Evolutionary conservation across 2,797 vertebrate species (phyloP).

Genomic region (Bradypodion ventrale): DNA sequence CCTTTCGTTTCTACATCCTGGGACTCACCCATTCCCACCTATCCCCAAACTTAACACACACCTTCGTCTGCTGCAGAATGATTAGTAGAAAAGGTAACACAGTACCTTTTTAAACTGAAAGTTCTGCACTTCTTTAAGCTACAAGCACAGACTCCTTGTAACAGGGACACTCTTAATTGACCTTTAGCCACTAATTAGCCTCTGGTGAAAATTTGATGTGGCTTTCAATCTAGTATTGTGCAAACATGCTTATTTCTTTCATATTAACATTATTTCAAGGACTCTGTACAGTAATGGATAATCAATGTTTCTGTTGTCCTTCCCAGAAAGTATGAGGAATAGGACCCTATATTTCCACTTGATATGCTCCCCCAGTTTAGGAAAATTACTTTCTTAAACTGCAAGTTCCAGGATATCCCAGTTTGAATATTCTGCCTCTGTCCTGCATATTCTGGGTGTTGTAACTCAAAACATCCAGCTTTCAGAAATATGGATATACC

Average conservation of each 20-base stretch:
- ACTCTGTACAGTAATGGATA: background rate
- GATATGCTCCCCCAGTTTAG: background rate
- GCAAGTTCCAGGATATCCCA: too few species aligned
- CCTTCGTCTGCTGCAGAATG: too few species aligned
- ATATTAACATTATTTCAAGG: background rate
- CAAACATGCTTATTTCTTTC: slow-evolving; percentile 1
- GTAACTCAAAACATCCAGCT: too few species aligned
- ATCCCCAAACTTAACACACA: background rate
- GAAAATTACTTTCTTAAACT: too few species aligned
- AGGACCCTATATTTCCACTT: background rate
- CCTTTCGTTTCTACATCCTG: background rate
- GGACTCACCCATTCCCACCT: background rate
- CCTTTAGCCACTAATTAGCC: background rate
- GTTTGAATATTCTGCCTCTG: too few species aligned
- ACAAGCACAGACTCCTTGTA: background rate
- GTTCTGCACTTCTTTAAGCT: background rate
- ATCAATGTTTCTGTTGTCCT: background rate
- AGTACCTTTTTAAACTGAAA: background rate
- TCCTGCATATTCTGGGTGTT: too few species aligned
- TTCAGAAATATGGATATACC: too few species aligned
- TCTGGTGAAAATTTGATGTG: background rate
- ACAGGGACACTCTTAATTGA: background rate
- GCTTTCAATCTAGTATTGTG: background rate
- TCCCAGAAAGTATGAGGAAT: background rate
- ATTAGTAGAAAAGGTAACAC: background rate